These are phyloP conservation scores for Diplosoma virens DNA, from an alignment of 23 tunicate genomes.

Conservation along the genomic window DNA sequence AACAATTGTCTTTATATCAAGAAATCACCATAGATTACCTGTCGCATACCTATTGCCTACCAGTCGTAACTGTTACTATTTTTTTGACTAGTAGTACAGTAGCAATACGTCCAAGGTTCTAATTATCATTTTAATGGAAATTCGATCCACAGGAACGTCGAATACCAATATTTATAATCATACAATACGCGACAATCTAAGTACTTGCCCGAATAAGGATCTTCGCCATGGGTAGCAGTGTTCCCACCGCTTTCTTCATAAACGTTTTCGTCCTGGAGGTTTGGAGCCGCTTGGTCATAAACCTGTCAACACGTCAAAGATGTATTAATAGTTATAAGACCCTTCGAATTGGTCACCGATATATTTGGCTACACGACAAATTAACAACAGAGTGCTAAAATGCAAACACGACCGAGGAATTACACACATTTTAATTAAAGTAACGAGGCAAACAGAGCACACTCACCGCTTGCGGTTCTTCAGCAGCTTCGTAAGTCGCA, in stretches of 20 bases:
- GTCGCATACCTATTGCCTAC: too few relatives aligned
- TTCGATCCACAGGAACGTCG: too few relatives aligned
- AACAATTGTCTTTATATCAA: too few relatives aligned
- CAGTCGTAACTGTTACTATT: too few relatives aligned
- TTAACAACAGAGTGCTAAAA: too few relatives aligned
- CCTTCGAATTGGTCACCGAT: neutral
- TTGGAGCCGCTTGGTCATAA: slow-evolving; percentile 25
- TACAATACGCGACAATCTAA: too few relatives aligned
- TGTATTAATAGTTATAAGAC: neutral
- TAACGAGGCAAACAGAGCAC: neutral
- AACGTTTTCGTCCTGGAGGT: slow-evolving; percentile 18
- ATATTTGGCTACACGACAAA: neutral
- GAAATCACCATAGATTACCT: too few relatives aligned
- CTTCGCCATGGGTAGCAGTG: neutral
- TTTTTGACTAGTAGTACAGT: too few relatives aligned
- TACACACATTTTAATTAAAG: neutral
- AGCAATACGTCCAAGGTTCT: too few relatives aligned
- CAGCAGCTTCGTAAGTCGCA: slow-evolving; percentile 5
- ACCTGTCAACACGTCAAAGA: neutral
- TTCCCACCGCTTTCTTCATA: slow-evolving; percentile 21
- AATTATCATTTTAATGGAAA: too few relatives aligned
- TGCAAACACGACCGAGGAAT: too few relatives aligned
- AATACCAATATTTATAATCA: too few relatives aligned
- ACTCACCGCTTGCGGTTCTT: slow-evolving; percentile 27
- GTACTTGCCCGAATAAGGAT: neutral